Evolutionary conservation across 2,797 vertebrate species (phyloP).

Genomic region (Sorex maritimensis): DNA sequence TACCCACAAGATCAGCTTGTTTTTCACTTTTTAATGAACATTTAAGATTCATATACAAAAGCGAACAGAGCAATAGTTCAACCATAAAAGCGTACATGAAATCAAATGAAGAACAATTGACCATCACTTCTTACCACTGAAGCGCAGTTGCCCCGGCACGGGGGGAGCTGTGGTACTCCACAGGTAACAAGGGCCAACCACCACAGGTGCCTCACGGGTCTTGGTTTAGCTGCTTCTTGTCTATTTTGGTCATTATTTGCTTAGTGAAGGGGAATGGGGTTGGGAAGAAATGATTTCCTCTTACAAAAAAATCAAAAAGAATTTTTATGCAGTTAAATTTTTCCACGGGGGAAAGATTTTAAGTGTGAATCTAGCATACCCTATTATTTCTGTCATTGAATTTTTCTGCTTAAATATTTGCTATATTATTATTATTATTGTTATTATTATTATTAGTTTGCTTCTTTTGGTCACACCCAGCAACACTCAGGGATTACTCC

Average conservation of each 20-base stretch:
- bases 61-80: constrained; percentile 88
- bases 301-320: neutral
- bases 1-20: constrained; percentile 77
- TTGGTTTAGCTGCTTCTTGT: constrained; percentile 26
- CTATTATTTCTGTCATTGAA: constrained; percentile 78
- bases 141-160: constrained; percentile 84
- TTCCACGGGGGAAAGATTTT: constrained; percentile 70
- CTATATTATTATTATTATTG: neutral
- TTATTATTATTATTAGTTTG: too few species aligned
- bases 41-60: constrained; percentile 91
- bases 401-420: constrained; percentile 86
- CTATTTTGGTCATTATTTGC: constrained; percentile 67
- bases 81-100: constrained; percentile 82
- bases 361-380: constrained; percentile 75
- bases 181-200: constrained; percentile 78
- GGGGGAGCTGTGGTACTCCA: constrained; percentile 79
- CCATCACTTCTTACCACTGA: constrained; percentile 87
- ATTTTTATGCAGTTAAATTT: constrained; percentile 64
- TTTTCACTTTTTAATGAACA: constrained; percentile 90
- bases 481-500: too few species aligned
- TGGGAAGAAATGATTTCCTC: neutral
- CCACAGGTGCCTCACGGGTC: constrained; percentile 80
- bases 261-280: neutral
- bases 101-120: constrained; percentile 82
- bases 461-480: too few species aligned